Evolutionary conservation across 2,113 vertebrate genomes (phyloP).

Genomic region (Cavia porcellus): DNA sequence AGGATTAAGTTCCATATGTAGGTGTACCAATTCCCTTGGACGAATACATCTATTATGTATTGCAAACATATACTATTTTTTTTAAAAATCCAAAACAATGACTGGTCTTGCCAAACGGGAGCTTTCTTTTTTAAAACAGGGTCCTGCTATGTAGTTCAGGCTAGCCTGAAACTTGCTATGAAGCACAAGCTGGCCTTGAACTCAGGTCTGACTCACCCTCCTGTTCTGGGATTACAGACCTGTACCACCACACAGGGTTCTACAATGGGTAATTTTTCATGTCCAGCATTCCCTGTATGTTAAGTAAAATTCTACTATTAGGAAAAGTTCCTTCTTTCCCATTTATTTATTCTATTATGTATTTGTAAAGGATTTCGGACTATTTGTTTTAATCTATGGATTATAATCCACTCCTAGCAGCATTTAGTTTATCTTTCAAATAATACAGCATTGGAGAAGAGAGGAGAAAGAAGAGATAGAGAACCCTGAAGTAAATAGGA

Average conservation of each 20-base stretch:
- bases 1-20: neutral
- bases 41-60: neutral
- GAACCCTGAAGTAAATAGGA: neutral
- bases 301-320: conserved; percentile 4
- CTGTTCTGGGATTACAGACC: neutral
- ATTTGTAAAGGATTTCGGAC: neutral
- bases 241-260: neutral
- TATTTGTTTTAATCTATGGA: neutral
- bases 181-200: neutral
- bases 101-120: neutral
- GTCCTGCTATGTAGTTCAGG: neutral
- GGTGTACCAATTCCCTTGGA: neutral
- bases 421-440: neutral
- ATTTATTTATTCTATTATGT: neutral
- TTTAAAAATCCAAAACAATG: neutral
- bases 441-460: neutral
- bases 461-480: neutral
- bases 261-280: neutral
- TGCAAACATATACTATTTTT: neutral
- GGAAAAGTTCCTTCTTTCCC: neutral
- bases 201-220: neutral
- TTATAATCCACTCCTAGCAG: neutral
- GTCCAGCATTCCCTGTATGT: neutral
- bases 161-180: neutral
- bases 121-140: neutral